Base-by-base conservation (phyloP, 2,113 vertebrate species). In the Glareola pratincola region DNA sequence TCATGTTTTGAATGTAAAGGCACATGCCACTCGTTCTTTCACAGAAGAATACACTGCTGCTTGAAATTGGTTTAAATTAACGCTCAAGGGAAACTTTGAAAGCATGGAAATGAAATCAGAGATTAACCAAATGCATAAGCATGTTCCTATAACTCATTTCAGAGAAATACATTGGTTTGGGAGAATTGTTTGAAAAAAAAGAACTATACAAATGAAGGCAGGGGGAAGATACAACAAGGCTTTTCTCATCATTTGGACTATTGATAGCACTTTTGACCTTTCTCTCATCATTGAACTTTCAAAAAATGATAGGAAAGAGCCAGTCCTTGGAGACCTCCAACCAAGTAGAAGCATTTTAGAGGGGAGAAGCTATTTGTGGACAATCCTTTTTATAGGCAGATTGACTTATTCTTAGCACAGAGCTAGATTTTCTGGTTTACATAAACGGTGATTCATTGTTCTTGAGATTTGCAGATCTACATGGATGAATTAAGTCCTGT, bases 401-500 rank as follows among this genome's bases (percentile, higher is more conserved):
- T 29, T 54, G 53, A 88, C 94, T 87, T 96, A 95, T 95, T 96
- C 84, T 93, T 90, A 96, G 68, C 34, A 91, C 67, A 66, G 67
- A 74, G 77, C 71, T 88, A 62, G 54, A 86, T 88, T 95, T 87
- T 92, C 83, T 72, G 88, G 34, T 96, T 97, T 96, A 95, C 39
- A 88, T 92, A 96, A 96, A 96, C 1, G 32, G 26, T 90, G 93
- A 97, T 91, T 95, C 96, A 96, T 90, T 97, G 79, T 92, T 95
- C 77, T 86, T 96, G 67, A 92, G 85, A 73, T 80, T 72, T 92
- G 37, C 73, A 51, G 90, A 72, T 94, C 71, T 78, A 60, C 60
- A 47, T 3, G 7, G 59, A 39, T 93, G 67, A 89, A 72, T 73
- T 76, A 92, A 88, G 21, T 41, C 29, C 16, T 53, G 16, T 60